Conservation (phyloP, 2,113 vertebrate genomes). For the Capricornis sumatraensis region DNA sequence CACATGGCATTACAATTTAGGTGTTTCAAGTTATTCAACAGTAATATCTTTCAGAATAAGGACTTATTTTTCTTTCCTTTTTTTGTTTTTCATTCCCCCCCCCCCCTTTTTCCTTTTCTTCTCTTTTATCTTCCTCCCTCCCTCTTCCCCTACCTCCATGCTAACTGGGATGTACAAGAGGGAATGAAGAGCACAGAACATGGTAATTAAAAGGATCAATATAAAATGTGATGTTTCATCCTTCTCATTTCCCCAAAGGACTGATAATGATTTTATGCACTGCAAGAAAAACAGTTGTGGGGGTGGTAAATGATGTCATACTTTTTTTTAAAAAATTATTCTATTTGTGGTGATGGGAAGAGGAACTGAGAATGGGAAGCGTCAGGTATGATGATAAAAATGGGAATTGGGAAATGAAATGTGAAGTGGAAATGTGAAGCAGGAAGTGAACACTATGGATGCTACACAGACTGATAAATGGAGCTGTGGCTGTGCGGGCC, state of each 20-base stretch:
- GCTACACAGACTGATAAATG: background rate
- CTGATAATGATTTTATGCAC: background rate
- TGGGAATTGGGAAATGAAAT: background rate
- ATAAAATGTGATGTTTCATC: background rate
- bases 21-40: background rate
- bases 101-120: background rate
- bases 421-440: background rate
- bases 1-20: background rate
- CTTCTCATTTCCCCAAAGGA: background rate
- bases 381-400: background rate
- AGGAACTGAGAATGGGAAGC: background rate
- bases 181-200: background rate
- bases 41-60: background rate
- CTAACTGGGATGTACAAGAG: background rate
- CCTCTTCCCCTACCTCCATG: accelerated
- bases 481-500: too few relatives aligned
- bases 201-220: background rate
- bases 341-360: background rate
- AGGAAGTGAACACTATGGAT: background rate
- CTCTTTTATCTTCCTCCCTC: too few relatives aligned
- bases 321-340: background rate
- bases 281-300: background rate
- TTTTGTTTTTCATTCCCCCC: too few relatives aligned
- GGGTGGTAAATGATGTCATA: background rate
- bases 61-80: background rate